Evolutionary conservation across 2,797 vertebrate species (phyloP), one percentile per base, ranked within the genome.

Genomic region (Karalla daura): DNA sequence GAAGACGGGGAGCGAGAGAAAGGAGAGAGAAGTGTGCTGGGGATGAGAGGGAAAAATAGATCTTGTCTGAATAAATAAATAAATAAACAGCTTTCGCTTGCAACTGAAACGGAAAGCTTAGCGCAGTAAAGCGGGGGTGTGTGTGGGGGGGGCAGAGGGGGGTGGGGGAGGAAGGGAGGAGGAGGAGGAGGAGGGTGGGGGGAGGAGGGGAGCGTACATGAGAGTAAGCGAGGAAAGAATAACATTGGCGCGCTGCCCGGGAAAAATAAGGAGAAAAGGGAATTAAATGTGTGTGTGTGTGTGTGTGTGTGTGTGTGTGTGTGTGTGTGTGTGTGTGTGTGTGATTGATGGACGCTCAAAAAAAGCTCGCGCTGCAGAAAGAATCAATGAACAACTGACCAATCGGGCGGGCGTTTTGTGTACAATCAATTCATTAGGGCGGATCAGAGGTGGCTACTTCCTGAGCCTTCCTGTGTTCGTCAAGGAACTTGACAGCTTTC

Each of bases 41-140:
- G 20, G 20, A 3, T 2, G 37, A 30, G 21, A 41, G 35, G 52
- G 67, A 33, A 51, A 56, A 78, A 63, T 51, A 74, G 54, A 73
- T 79, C 50, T 68, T 63, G 59, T 74, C 62, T 80, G 79, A 84
- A 81, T 78, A 83, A 87, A 86, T 83, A 74, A 84, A 81, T 78
- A 83, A 87, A 86, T 83, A 74, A 81, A 84, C 73, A 79, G 69
- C 25, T 69, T 74, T 74, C 2, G 12, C 63, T 61, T 30, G 35
- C 51, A 40, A 76, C 24, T 3, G 20, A 75, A 84, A 70, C 13
- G 25, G 72, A 65, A 74, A 78, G 82, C 74, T 73, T 54, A 70
- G 70, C 5, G 12, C 52, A 52, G 59, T 45, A 44, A 45, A 30
- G 40, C 56, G 27, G 2, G 4, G 28, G 47, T n/a, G n/a, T n/a